These are phyloP conservation scores for Aphodius sticticus DNA, from an alignment of 2,888 invertebrate genomes.

Conservation along the genomic window DNA sequence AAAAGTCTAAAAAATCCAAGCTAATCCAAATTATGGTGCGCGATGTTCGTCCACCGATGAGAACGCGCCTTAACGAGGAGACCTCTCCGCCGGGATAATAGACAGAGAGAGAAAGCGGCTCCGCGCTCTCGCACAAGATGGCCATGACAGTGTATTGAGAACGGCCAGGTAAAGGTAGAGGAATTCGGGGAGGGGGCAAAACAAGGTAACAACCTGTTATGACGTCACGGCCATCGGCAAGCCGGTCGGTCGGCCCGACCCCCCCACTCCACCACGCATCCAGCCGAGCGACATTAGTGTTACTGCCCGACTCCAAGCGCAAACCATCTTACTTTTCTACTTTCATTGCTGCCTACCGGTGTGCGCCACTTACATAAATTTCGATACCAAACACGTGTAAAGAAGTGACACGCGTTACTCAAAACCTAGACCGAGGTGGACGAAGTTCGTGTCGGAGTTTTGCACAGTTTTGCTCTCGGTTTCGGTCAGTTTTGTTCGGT, in stretches of 20 bases:
- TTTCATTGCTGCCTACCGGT: slow-evolving; percentile 48
- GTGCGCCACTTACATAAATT: slow-evolving; percentile 54
- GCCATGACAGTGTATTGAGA: slow-evolving; percentile 58
- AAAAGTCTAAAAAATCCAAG: too few relatives aligned
- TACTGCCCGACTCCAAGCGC: slow-evolving; percentile 45
- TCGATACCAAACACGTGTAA: slow-evolving; percentile 43
- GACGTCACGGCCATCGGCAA: slow-evolving; percentile 53
- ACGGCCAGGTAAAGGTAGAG: slow-evolving; percentile 55
- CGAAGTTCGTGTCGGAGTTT: too few relatives aligned
- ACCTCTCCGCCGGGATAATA: background rate
- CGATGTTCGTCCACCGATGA: background rate
- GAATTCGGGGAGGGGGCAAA: slow-evolving; percentile 49
- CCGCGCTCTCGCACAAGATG: slow-evolving; percentile 49
- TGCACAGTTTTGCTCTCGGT: too few relatives aligned
- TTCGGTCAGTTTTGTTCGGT: background rate
- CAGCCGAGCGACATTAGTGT: slow-evolving; percentile 47
- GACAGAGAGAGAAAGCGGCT: background rate
- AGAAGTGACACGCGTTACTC: slow-evolving; percentile 21
- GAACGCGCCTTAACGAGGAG: background rate
- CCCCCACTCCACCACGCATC: slow-evolving; percentile 43
- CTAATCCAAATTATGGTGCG: background rate
- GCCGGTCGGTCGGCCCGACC: slow-evolving; percentile 47
- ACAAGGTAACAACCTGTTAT: slow-evolving; percentile 61
- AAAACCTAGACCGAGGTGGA: background rate
- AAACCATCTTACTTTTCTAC: slow-evolving; percentile 43